Percentiles rank a stretch among this genome's conserved stretches.
Conservation (phyloP, 2,113 vertebrate genomes). For the Zapornia atra region DNA sequence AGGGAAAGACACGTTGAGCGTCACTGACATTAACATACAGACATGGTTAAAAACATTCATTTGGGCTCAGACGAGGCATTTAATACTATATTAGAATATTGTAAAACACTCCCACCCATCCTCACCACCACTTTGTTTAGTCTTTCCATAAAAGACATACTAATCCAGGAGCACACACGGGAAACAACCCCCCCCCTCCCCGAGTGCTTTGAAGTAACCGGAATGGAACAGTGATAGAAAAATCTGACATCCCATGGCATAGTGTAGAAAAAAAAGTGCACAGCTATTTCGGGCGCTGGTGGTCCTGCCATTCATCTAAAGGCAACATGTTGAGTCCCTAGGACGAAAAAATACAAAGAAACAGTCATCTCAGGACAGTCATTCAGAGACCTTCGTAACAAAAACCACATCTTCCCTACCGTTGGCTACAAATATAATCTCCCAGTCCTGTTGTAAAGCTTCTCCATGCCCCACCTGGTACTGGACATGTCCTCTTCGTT, state of each 20-base stretch:
- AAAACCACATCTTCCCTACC: neutral
- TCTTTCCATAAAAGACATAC: neutral
- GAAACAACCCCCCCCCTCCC: neutral
- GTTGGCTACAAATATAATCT: neutral
- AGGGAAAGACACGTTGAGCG: neutral
- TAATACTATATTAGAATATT: neutral
- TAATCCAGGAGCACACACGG: neutral
- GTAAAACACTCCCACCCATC: neutral
- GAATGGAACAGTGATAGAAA: neutral
- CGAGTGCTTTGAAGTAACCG: neutral
- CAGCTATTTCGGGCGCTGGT: neutral
- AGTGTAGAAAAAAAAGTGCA: neutral
- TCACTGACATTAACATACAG: slow-evolving; percentile 5
- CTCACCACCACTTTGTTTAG: neutral
- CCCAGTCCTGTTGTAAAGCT: neutral
- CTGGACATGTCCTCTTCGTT: neutral
- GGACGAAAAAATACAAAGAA: neutral
- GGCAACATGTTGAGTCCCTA: neutral
- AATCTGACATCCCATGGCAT: neutral
- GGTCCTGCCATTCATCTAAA: neutral
- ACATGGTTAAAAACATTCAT: neutral
- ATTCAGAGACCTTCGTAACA: neutral
- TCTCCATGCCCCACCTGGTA: neutral
- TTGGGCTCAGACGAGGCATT: neutral
- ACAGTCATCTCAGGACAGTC: neutral